Conservation (phyloP, 2,113 vertebrate species). For the Brachirus orientalis region DNA sequence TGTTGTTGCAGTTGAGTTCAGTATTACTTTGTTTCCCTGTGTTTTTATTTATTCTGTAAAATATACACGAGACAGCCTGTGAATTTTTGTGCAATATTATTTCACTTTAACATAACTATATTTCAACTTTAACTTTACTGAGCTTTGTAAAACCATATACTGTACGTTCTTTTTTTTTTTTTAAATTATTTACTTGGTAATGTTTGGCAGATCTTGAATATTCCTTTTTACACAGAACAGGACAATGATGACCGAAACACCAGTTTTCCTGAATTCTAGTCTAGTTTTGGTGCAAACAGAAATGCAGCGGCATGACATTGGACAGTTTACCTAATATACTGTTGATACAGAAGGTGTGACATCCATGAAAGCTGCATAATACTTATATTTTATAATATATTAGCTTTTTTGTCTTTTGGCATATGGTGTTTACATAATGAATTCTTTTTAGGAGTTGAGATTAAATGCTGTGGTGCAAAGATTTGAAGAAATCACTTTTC, state of each 20-base stretch:
- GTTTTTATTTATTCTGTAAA: not conserved
- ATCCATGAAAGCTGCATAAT: not conserved
- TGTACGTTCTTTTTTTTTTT: too few relatives aligned
- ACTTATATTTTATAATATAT: too few relatives aligned
- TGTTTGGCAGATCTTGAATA: too few relatives aligned
- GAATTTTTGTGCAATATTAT: slow-evolving; percentile 57
- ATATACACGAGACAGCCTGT: not conserved
- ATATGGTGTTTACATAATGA: not conserved
- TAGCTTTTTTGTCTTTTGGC: slow-evolving; percentile 20
- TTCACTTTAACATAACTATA: slow-evolving; percentile 2
- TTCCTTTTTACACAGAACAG: too few relatives aligned
- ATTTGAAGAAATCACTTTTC: slow-evolving; percentile 43
- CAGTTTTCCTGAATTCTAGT: too few relatives aligned
- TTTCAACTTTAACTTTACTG: not conserved
- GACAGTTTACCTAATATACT: too few relatives aligned
- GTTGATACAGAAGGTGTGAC: not conserved
- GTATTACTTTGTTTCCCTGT: slow-evolving; percentile 21
- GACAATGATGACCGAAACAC: too few relatives aligned
- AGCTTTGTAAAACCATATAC: too few relatives aligned
- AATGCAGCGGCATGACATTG: too few relatives aligned
- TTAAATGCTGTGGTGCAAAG: slow-evolving; percentile 12
- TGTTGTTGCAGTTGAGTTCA: slow-evolving; percentile 17
- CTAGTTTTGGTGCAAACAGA: too few relatives aligned
- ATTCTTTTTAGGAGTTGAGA: slow-evolving; percentile 2
- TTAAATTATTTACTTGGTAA: too few relatives aligned